Evolutionary conservation across 2,113 vertebrate genomes (phyloP), one percentile per base, ranked within the genome.

Genomic region (Anoura caudifer): DNA sequence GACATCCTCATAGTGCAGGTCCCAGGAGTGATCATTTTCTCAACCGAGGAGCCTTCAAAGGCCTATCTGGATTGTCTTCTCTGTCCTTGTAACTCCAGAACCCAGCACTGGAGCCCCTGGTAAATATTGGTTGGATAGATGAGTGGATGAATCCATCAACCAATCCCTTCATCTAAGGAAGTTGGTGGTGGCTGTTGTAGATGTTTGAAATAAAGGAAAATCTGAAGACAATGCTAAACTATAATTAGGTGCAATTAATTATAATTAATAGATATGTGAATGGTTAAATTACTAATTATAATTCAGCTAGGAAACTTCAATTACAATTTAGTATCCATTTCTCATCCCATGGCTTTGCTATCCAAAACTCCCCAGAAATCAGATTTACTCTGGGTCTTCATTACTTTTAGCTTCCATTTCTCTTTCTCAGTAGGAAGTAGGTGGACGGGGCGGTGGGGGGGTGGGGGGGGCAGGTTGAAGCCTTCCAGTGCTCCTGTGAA

Each of bases 131-230:
- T 52, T 7, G 7, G 41, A 16, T 50, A 52, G 36, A 38, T 63
- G 67, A 45, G 24, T 69, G 43, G 33, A 43, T 70, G 36, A 38
- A 67, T 50, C 56, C 8, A 31, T 50, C 7, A 85, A 45, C 63
- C 8, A 36, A 65, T 63, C 43, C 52, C 3, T 56, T 73, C 7
- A 72, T 65, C 65, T 20, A 41, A 36, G 79, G 65, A 72, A 93
- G 31, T 50, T 56, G 73, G 52, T 43, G 7, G 19, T 84, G 80
- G 19, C 28, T 65, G 5, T 56, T 70, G 38, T 33, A 45, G 61
- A 36, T 85, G 45, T 81, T 59, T 47, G 73, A 86, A 90, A 12
- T 50, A 76, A 72, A 56, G 87, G 36, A 45, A 79, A 96, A 65
- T 24, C n/a, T 65, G 38, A 85, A 73, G 54, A 86, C 33, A 80